Conservation (phyloP, 2,113 vertebrate genomes). For the Cygnus atratus region DNA sequence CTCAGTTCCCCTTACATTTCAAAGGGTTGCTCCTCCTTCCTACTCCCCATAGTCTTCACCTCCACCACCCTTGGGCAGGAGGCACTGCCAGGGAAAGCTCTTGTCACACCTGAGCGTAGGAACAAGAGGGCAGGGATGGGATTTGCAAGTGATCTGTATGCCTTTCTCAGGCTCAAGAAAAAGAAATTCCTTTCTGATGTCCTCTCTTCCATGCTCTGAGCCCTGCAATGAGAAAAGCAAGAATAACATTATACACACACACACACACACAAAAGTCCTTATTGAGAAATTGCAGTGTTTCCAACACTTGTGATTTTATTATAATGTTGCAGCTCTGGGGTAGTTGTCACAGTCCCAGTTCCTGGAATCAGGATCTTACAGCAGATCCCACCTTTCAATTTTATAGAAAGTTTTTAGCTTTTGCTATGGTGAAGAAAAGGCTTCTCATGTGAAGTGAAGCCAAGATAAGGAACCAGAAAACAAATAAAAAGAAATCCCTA, state of each 20-base stretch:
- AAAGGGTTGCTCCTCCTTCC: not conserved
- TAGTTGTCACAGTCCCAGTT: not conserved
- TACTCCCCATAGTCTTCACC: not conserved
- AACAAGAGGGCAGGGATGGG: not conserved
- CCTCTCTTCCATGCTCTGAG: not conserved
- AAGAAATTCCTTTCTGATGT: not conserved
- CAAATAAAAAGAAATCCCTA: not conserved
- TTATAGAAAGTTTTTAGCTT: not conserved
- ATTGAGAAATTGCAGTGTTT: not conserved
- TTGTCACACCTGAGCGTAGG: fast-evolving
- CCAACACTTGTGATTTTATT: not conserved
- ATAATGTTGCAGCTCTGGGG: not conserved
- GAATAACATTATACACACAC: not conserved
- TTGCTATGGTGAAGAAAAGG: not conserved
- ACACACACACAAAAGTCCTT: not conserved
- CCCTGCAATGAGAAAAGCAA: not conserved
- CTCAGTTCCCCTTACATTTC: not conserved
- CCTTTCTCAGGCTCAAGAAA: not conserved
- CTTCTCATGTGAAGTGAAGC: not conserved
- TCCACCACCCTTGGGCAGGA: not conserved
- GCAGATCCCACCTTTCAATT: not conserved
- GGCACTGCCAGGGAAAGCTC: fast-evolving
- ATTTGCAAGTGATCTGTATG: not conserved
- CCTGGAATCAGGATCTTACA: not conserved
- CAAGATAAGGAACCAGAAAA: not conserved